Percentiles rank a stretch among this genome's conserved stretches.
Conservation (phyloP, 2,888 invertebrate species). For the Protonemura montana region DNA sequence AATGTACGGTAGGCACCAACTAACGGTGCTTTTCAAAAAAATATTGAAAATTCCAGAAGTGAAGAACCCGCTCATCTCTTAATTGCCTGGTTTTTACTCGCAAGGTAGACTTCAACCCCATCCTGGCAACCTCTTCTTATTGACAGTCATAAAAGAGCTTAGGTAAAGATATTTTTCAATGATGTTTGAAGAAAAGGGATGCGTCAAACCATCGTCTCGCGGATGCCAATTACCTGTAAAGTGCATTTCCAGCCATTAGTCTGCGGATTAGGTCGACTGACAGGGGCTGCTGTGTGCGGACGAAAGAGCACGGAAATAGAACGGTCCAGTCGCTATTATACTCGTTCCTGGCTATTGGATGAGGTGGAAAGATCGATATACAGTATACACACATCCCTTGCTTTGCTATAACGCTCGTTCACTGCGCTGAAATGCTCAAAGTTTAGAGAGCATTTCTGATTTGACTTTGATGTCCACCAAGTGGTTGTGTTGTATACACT, state of each 20-base stretch:
- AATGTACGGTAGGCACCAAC: not conserved
- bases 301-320: not conserved
- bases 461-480: not conserved
- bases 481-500: too few relatives aligned
- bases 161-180: not conserved
- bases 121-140: not conserved
- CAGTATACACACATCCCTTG: not conserved
- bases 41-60: not conserved
- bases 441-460: not conserved
- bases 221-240: not conserved
- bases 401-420: too few relatives aligned
- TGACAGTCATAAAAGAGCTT: not conserved
- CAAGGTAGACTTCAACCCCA: not conserved
- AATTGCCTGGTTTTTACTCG: not conserved
- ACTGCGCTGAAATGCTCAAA: too few relatives aligned
- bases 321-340: not conserved
- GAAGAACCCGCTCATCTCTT: not conserved
- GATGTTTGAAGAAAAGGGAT: not conserved
- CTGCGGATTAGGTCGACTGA: not conserved
- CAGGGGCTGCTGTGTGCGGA: not conserved
- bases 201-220: not conserved
- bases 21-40: not conserved
- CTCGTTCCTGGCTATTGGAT: not conserved
- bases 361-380: not conserved
- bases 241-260: constrained; percentile 7